phyloP scores from a whole-genome alignment of 2,888 invertebrate genomes.

The Euclidia mi region DNA sequence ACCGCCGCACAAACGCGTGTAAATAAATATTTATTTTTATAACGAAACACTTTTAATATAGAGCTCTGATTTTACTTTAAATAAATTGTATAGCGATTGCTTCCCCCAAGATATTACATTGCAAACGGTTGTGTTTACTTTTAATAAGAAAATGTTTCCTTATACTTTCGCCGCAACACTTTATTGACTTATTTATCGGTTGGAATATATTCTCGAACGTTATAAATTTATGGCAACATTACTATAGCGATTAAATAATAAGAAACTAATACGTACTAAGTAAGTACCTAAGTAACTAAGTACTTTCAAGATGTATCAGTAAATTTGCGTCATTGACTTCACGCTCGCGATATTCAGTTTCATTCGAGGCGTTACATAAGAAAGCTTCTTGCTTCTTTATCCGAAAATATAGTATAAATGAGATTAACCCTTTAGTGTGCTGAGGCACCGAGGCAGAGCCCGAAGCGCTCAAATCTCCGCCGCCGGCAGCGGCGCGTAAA shows the following conservation, averaged over 20 bases:
- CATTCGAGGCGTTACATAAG: constrained; percentile 43
- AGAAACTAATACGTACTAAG: too few species aligned
- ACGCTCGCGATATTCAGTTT: constrained; percentile 27
- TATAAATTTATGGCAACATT: too few species aligned
- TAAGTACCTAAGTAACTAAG: too few species aligned
- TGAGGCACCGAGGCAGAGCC: constrained; percentile 51
- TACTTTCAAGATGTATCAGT: neutral
- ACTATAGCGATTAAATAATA: too few species aligned
- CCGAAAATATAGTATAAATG: constrained; percentile 57
- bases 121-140: constrained; percentile 30
- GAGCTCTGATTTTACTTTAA: constrained; percentile 37
- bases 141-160: constrained; percentile 9
- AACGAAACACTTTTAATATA: constrained; percentile 53
- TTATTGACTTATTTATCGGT: neutral
- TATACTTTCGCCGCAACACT: neutral
- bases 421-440: constrained; percentile 65
- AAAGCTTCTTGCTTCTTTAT: constrained; percentile 51
- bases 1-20: constrained; percentile 56
- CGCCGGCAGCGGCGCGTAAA: constrained; percentile 72
- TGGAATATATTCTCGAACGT: too few species aligned
- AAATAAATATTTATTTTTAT: constrained; percentile 63
- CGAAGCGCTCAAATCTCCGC: constrained; percentile 71
- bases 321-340: neutral
- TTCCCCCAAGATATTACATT: constrained; percentile 13
- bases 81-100: constrained; percentile 33